Conservation (phyloP, 2,888 invertebrate species). For the Liposcelis brunnea region DNA sequence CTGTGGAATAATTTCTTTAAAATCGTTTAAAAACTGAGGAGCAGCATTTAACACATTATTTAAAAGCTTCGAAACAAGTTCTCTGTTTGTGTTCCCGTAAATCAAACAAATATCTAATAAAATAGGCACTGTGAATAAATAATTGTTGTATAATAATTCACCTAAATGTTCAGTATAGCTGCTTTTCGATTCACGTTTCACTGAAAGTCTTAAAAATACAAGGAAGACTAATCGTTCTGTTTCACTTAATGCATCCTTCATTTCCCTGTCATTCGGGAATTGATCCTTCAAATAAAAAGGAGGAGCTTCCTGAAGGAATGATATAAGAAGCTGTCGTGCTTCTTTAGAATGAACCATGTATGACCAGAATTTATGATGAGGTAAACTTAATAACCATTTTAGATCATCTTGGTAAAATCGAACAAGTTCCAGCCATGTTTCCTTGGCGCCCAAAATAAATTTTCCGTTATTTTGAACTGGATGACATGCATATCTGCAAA, state of each 20-base stretch:
- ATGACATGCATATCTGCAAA: not conserved
- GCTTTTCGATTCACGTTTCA: constrained; percentile 45
- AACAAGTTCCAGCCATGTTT: constrained; percentile 47
- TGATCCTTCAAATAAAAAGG: constrained; percentile 40
- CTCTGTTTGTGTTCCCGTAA: constrained; percentile 48
- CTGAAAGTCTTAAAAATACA: constrained; percentile 57
- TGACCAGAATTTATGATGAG: constrained; percentile 54
- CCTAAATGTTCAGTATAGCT: constrained; percentile 31
- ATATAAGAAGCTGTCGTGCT: constrained; percentile 44
- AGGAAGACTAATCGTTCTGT: constrained; percentile 40
- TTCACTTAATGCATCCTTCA: constrained; percentile 39
- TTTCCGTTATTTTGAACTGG: constrained; percentile 25
- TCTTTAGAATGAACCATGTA: constrained; percentile 44
- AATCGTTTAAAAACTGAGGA: constrained; percentile 45
- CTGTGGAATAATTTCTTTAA: constrained; percentile 33
- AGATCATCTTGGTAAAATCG: constrained; percentile 44
- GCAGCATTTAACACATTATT: constrained; percentile 46
- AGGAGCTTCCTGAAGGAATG: constrained; percentile 56
- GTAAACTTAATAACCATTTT: constrained; percentile 45
- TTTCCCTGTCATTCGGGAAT: constrained; percentile 27
- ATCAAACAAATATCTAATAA: constrained; percentile 59
- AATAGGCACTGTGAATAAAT: constrained; percentile 66
- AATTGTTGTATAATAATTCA: constrained; percentile 57
- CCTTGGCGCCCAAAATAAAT: constrained; percentile 37
- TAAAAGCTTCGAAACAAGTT: constrained; percentile 43